Base-by-base conservation (phyloP, 2,888 invertebrate genomes). In the Drosophila borealis region DNA sequence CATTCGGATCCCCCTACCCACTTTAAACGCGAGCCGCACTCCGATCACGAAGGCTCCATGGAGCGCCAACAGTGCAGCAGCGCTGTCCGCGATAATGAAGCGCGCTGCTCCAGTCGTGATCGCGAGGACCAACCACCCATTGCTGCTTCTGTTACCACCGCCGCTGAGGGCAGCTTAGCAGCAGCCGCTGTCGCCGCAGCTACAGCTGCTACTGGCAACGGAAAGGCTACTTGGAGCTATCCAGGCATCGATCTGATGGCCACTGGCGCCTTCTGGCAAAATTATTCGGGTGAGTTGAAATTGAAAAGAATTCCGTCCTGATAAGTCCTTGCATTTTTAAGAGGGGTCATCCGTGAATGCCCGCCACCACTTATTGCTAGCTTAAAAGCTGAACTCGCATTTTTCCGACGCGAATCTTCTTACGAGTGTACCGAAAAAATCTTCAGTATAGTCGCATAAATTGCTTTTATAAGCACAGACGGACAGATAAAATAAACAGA, bases 211-310 rank as follows among this genome's bases (percentile, higher is more conserved):
- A 89, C 91, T 29, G 89, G 89, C 49, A 89, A 89, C 64, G 93
- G 93, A 44, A 94, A 94, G 84, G 93, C 93, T 45, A 91, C 92
- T 21, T 95, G 95, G 95, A 95, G 95, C 81, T 95, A 95, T 92
- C 92, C 95, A 37, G 95, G 95, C 57, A 93, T 96, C 78, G 97
- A 97, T 93, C 95, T 97, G 92, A 96, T 97, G 94, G 95, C 96
- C 88, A 96, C 95, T 59, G 96, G 96, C 41, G 97, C 97, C 45
- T 97, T 97, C 93, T 97, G 97, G 97, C 97, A 97, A 92, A 97
- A 97, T 92, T 97, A 97, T 93, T 97, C 97, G 91, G 97, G 97
- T 97, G 92, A 94, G 95, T 92, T 70, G 36, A 0, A 5, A 84
- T 73, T n/a, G n/a, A 76, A 4, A 60, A 48, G 13, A 17, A 49